Base-by-base conservation (phyloP, 2,888 invertebrate species). In the Cryptus viduatorius region DNA sequence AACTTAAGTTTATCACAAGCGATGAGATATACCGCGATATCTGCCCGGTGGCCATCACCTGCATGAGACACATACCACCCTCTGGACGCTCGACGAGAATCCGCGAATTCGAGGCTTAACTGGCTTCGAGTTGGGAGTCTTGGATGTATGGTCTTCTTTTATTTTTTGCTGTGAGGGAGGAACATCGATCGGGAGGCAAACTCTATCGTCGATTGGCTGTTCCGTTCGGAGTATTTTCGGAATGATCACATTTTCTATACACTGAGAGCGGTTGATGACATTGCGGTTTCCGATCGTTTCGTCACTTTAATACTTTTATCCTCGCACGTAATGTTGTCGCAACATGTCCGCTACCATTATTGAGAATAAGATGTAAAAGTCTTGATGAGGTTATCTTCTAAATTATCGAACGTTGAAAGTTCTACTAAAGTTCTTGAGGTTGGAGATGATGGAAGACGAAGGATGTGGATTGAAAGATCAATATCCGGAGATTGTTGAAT, bases 1-100 rank as follows among this genome's bases (percentile, higher is more conserved):
- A 84, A 78, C 64, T 69, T 65, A 68, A 64, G 29, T 67, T 81
- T 53, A 68, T 73, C 84, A 59, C 71, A 50, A 78, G 73, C 59
- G 67, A 73, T 37, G 68, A 59, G 24, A 14, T 24, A 59, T 29
- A 59, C 24, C 4, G 44, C 31, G 61, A 56, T 31, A 37, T 56
- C 68, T 67, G 64, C 69, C 46, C 69, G 29, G 46, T 61, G 37
- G 56, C 67, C 42, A 48, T 59, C 16, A 44, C 3, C 59, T 29
- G 59, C 59, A 29, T 31, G 53, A 24, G 31, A 14, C 12, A 31
- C 80, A 19, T n/a, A 19, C 75, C 16, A 12, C 65, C 72, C 65
- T 16, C 73, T 19, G 42, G 56, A 77, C 77, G 56, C 42, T 12
- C 16, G 42, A 37, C 31, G 37, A 53, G 42, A 56, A 67, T 29